These are phyloP conservation scores for Mesorhabditis spiculigera DNA, from an alignment of 2,888 invertebrate genomes.

Conservation along the genomic window DNA sequence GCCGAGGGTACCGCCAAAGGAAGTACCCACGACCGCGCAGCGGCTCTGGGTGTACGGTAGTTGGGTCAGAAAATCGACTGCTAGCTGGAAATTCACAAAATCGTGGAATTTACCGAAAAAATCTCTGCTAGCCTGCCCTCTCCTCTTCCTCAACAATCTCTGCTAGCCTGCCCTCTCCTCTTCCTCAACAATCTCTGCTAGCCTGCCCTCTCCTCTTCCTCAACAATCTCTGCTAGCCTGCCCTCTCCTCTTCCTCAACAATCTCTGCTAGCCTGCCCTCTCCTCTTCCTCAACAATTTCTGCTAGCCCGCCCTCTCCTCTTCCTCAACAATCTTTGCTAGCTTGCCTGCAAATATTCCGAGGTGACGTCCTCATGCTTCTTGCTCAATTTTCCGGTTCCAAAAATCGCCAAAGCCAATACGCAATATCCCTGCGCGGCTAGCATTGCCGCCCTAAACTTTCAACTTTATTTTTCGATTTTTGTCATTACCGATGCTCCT, in stretches of 20 bases:
- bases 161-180: too few relatives aligned
- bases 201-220: too few relatives aligned
- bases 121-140: too few relatives aligned
- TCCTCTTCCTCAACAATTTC: too few relatives aligned
- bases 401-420: constrained; percentile 1
- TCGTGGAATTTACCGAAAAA: too few relatives aligned
- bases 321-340: not conserved
- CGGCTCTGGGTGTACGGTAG: not conserved
- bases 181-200: too few relatives aligned
- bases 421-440: not conserved
- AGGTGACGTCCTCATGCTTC: constrained; percentile 4
- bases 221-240: too few relatives aligned
- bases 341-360: constrained; percentile 4
- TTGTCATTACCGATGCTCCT: constrained; percentile 1
- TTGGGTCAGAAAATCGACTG: not conserved
- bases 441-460: not conserved
- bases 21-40: constrained; percentile 2
- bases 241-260: too few relatives aligned
- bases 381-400: constrained; percentile 4
- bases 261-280: too few relatives aligned
- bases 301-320: too few relatives aligned
- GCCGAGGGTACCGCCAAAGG: not conserved
- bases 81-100: not conserved
- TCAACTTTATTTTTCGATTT: not conserved
- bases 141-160: too few relatives aligned